Conservation (phyloP, 2,113 vertebrate species). For the Nycticebus coucang region DNA sequence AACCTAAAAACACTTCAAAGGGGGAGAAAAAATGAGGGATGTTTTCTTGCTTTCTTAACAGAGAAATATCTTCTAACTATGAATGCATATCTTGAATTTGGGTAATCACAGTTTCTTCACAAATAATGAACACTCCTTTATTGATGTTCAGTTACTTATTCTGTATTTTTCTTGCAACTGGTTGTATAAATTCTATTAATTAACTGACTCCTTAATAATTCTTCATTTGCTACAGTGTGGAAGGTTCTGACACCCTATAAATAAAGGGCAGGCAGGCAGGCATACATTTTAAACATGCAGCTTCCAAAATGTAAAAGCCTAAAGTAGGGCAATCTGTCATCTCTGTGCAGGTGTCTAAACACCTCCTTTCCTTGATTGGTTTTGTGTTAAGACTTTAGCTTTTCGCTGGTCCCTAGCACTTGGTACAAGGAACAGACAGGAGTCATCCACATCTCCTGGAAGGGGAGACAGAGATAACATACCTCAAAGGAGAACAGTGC, state of each 20-base stretch:
- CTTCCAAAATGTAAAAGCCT: neutral
- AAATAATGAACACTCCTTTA: neutral
- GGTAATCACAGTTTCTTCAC: neutral
- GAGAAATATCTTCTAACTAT: slow-evolving; percentile 1
- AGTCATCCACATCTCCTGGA: neutral
- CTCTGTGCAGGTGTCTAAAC: neutral
- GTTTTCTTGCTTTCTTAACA: neutral
- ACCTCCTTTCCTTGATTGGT: neutral
- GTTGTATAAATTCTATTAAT: slow-evolving; percentile 37
- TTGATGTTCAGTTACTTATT: slow-evolving; percentile 32
- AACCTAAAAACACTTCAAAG: neutral
- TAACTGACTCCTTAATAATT: slow-evolving; percentile 2
- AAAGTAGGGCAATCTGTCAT: neutral
- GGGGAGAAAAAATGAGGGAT: neutral
- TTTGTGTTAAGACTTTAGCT: neutral
- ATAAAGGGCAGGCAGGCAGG: neutral
- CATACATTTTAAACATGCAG: neutral
- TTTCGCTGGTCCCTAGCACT: neutral
- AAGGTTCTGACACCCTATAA: slow-evolving; percentile 12
- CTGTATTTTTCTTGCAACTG: slow-evolving; percentile 14
- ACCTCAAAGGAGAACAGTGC: neutral
- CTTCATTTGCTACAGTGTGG: neutral
- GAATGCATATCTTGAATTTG: neutral
- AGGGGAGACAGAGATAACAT: neutral
- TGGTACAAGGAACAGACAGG: neutral